These are phyloP conservation scores for Falcunculus frontatus DNA, from an alignment of 2,113 vertebrate genomes.

Conservation along the genomic window DNA sequence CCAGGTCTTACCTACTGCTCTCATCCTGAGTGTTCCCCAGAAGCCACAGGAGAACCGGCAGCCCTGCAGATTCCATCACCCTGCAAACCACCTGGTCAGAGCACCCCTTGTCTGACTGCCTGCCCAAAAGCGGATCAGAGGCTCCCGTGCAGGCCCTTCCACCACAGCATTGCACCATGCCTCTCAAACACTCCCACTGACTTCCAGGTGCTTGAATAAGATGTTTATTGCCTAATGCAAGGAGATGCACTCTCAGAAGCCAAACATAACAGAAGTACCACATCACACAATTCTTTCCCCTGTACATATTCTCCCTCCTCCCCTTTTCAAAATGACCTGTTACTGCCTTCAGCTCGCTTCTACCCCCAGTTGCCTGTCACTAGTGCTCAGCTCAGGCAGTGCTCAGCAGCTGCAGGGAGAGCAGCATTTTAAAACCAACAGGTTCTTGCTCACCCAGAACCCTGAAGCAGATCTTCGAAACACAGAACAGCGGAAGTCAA, in stretches of 20 bases:
- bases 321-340: background rate
- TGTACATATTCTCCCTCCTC: background rate
- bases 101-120: fast-evolving
- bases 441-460: background rate
- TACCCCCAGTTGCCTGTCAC: background rate
- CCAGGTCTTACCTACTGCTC: background rate
- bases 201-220: background rate
- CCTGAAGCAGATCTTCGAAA: background rate
- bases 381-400: background rate
- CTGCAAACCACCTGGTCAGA: background rate
- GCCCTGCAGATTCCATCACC: background rate
- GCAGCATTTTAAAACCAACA: background rate
- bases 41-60: background rate
- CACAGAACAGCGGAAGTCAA: background rate
- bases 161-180: fast-evolving
- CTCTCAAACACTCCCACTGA: background rate
- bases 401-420: background rate
- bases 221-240: background rate
- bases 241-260: background rate
- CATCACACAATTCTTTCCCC: background rate
- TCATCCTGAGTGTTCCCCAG: background rate
- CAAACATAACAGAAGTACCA: background rate
- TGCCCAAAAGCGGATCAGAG: background rate
- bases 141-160: background rate
- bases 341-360: background rate